These are phyloP conservation scores for Camponotus fellah DNA, from an alignment of 2,888 invertebrate genomes.

Conservation along the genomic window DNA sequence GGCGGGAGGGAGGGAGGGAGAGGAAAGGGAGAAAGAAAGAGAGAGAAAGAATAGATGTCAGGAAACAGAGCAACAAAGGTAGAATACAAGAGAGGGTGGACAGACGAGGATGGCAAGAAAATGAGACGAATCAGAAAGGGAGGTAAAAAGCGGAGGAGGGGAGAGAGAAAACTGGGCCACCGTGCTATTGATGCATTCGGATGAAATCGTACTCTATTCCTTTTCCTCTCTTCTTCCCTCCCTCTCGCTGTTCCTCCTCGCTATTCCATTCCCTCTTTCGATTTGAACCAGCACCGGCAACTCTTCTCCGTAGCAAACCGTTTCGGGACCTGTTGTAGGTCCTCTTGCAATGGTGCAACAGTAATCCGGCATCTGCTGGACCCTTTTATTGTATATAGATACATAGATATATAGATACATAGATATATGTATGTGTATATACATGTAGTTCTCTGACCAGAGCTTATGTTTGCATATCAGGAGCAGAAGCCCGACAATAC, in stretches of 20 bases:
- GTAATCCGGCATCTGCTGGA: slow-evolving; percentile 72
- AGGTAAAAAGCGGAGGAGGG: slow-evolving; percentile 39
- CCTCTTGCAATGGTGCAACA: slow-evolving; percentile 65
- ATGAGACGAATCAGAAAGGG: slow-evolving; percentile 40
- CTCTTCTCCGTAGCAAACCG: slow-evolving; percentile 62
- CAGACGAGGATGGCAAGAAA: slow-evolving; percentile 33
- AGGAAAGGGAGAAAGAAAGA: neutral
- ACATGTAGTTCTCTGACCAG: slow-evolving; percentile 53
- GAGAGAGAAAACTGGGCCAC: slow-evolving; percentile 77
- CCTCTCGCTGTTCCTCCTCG: slow-evolving; percentile 53
- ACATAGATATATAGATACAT: slow-evolving; percentile 53
- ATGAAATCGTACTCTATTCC: slow-evolving; percentile 72
- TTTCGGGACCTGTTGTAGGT: slow-evolving; percentile 66
- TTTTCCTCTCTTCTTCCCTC: slow-evolving; percentile 66
- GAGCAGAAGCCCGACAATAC: slow-evolving; percentile 64
- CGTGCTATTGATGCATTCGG: slow-evolving; percentile 80
- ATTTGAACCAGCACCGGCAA: slow-evolving; percentile 56
- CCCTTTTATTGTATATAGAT: slow-evolving; percentile 63
- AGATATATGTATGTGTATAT: slow-evolving; percentile 14
- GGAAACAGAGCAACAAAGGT: slow-evolving; percentile 37
- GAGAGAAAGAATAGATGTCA: slow-evolving; percentile 36
- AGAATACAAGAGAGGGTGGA: slow-evolving; percentile 23
- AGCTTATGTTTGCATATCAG: slow-evolving; percentile 76
- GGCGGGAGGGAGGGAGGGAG: neutral
- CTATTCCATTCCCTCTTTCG: slow-evolving; percentile 53